Base-by-base conservation (phyloP, 1,140 invertebrate species). In the Caerostris darwini region DNA sequence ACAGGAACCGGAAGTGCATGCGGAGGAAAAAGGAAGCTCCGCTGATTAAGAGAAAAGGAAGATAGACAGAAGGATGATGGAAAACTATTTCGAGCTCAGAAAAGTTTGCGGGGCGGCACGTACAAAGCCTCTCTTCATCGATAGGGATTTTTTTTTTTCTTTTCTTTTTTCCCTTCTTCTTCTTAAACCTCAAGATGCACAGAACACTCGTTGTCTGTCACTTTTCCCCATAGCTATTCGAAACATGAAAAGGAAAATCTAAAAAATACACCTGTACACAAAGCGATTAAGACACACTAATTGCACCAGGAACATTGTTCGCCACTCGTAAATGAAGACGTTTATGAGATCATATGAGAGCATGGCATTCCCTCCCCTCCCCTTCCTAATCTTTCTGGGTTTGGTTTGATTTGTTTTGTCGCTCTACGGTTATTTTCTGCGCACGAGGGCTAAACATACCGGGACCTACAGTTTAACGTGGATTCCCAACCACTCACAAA, bases 1-100 rank as follows among this genome's bases (percentile, higher is more conserved):
- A 88, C 86, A 88, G 86, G 86, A 64, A 88, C 58, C 86, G 86
- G 86, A 88, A 88, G 86, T 85, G 83, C 58, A 59, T n/a, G 34
- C 83, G 83, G 56, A 88, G 82, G 82, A 58, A 83, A 88, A 50
- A 61, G 86, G 86, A 88, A 88, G 56, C 59, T 59, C 34, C 61
- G 34, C 34, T 59, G 86, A 88, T 88, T 88, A 88, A 10, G 58
- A 88, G 61, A 88, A 61, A 61, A 64, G 7, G 8, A 61, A 64
- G 59, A 88, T 64, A 88, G 50, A 50, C 10, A 64, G 61, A 85
- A 19, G n/a, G 86, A 64, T 53, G 50, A 58, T 50, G 34, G 57
- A 85, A 58, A 85, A 85, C 34, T 88, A 88, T 88, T 88, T 88
- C 86, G 58, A 64, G 82, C 53, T 17, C n/a, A 67, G 58, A 6